phyloP scores from a whole-genome alignment of 2,888 invertebrate species.

The Allygus modestus region DNA sequence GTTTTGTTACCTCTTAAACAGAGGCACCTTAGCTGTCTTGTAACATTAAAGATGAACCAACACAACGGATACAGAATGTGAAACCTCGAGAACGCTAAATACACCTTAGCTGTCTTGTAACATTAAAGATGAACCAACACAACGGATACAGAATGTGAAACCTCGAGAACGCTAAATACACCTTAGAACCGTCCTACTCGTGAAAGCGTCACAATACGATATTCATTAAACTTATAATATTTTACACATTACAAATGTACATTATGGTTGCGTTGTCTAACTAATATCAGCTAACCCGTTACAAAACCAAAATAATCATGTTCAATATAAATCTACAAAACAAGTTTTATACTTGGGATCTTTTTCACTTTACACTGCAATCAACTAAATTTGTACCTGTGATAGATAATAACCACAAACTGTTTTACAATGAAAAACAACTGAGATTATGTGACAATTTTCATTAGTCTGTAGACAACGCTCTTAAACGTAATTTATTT shows the following conservation, averaged over 20 bases:
- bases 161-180: too few relatives aligned
- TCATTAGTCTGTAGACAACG: slow-evolving; percentile 9
- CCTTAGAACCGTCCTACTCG: background rate
- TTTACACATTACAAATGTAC: background rate
- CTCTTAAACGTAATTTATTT: background rate
- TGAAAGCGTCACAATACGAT: slow-evolving; percentile 16
- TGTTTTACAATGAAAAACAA: background rate
- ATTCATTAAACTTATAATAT: background rate
- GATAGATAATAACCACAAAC: background rate
- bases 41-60: too few relatives aligned
- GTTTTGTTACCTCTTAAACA: too few relatives aligned
- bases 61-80: too few relatives aligned
- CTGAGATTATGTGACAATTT: background rate
- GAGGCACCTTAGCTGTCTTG: too few relatives aligned
- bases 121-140: too few relatives aligned
- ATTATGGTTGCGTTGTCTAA: slow-evolving; percentile 17
- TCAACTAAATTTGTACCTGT: too few relatives aligned
- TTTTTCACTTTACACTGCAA: too few relatives aligned
- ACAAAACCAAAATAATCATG: background rate
- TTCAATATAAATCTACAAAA: background rate
- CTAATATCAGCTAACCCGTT: background rate
- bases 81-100: too few relatives aligned
- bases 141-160: too few relatives aligned
- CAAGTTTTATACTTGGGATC: too few relatives aligned
- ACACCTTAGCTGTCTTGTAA: too few relatives aligned